A percentile compares a stretch with the other conserved stretches of the same genome.
Conservation (phyloP, 2,888 invertebrate genomes). For the Platypus cylindrus region DNA sequence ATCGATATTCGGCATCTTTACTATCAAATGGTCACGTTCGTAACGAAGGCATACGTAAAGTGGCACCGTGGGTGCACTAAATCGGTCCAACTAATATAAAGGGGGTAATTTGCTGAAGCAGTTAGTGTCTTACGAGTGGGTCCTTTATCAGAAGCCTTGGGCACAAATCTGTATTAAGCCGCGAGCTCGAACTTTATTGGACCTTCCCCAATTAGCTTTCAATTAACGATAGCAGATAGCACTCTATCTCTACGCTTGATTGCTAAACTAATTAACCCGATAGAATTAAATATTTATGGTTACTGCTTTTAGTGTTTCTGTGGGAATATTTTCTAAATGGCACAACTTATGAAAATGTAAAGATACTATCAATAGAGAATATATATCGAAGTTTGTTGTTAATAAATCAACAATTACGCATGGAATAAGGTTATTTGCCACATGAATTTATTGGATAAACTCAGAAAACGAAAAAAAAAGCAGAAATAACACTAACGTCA, state of each 20-base stretch:
- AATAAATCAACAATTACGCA: no score
- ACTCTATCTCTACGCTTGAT: constrained; percentile 34
- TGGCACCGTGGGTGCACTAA: constrained; percentile 24
- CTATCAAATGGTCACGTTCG: constrained; percentile 21
- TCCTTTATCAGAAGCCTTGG: constrained; percentile 32
- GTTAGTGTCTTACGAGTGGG: constrained; percentile 23
- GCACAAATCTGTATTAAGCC: constrained; percentile 31
- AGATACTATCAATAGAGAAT: no score
- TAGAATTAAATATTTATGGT: constrained; percentile 10
- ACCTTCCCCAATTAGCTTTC: constrained; percentile 37
- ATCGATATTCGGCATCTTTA: not conserved
- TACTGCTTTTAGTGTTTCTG: constrained; percentile 5
- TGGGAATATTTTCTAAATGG: constrained; percentile 5
- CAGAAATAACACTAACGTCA: no score
- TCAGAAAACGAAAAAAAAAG: no score
- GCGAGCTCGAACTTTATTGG: constrained; percentile 31
- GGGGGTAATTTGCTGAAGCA: constrained; percentile 25
- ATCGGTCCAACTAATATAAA: constrained; percentile 27
- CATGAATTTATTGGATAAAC: no score
- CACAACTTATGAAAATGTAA: no score
- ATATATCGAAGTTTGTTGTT: no score
- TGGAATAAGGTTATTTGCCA: no score
- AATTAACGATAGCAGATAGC: constrained; percentile 35
- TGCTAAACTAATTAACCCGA: constrained; percentile 17
- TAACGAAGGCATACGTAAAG: constrained; percentile 20